Percentiles rank a stretch among this genome's conserved stretches.
Evolutionary conservation across 2,113 vertebrate genomes (phyloP).

Genomic region (Odontesthes bonariensis): DNA sequence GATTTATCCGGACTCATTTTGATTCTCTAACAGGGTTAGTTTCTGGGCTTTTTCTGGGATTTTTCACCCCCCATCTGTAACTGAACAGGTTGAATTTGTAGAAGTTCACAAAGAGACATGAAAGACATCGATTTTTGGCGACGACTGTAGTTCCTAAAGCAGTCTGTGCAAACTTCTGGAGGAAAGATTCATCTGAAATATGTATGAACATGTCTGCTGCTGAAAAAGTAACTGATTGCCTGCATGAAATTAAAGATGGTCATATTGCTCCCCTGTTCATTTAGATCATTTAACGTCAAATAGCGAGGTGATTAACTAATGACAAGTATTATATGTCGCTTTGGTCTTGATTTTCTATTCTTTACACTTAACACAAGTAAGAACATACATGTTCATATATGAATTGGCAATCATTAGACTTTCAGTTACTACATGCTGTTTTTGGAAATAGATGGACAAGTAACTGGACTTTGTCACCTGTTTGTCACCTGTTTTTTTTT

Average conservation of each 20-base stretch:
- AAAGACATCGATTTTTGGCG: no score
- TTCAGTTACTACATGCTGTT: constrained; percentile 26
- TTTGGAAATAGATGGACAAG: constrained; percentile 57
- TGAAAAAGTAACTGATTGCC: not conserved
- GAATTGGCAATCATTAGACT: constrained; percentile 50
- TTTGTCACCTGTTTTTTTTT: constrained; percentile 33
- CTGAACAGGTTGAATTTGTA: no score
- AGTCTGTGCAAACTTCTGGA: no score
- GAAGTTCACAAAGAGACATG: no score
- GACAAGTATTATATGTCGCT: not conserved
- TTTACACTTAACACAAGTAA: not conserved
- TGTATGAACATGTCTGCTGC: not conserved
- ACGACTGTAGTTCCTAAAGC: no score
- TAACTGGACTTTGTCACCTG: constrained; percentile 73
- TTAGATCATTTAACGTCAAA: not conserved
- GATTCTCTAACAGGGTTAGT: no score
- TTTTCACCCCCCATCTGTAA: no score
- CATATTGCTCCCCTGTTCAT: not conserved
- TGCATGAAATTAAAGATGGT: not conserved
- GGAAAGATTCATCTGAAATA: no score
- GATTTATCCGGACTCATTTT: no score
- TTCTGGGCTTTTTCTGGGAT: no score
- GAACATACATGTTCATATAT: constrained; percentile 18
- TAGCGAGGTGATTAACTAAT: not conserved
- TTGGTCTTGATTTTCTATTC: not conserved